These are phyloP conservation scores for Pristiophorus japonicus DNA, from an alignment of 2,113 vertebrate species.

Conservation along the genomic window DNA sequence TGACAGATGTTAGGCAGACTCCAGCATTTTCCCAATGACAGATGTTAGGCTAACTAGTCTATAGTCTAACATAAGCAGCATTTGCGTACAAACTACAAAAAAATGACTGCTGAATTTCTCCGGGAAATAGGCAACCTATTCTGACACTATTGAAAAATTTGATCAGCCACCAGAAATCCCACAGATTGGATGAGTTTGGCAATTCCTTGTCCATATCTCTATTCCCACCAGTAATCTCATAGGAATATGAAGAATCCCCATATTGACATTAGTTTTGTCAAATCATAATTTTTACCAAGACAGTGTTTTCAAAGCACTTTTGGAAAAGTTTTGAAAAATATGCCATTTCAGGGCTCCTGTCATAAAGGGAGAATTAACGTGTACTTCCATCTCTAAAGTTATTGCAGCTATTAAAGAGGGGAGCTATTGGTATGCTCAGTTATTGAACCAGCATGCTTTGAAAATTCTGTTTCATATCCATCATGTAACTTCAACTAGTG, in stretches of 20 bases:
- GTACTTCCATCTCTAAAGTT: background rate
- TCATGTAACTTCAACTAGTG: background rate
- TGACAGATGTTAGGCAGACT: too few relatives aligned
- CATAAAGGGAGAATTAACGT: background rate
- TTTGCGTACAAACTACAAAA: background rate
- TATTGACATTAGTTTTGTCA: background rate
- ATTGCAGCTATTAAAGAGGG: background rate
- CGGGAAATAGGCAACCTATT: background rate
- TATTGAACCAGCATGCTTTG: background rate
- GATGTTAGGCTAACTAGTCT: too few relatives aligned
- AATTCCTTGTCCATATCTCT: background rate
- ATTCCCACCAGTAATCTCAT: background rate
- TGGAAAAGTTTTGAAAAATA: background rate
- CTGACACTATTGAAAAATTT: background rate
- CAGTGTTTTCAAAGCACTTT: background rate
- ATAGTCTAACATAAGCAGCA: too few relatives aligned
- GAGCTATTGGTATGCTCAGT: background rate
- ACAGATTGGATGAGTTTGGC: background rate
- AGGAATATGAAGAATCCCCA: background rate
- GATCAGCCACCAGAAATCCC: background rate
- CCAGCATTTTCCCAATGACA: too few relatives aligned
- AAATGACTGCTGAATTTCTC: background rate
- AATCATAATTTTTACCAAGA: background rate
- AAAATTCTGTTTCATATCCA: background rate
- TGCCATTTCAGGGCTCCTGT: background rate